Base-by-base conservation (phyloP, 2,888 invertebrate genomes). In the Lasioglossum lativentre region DNA sequence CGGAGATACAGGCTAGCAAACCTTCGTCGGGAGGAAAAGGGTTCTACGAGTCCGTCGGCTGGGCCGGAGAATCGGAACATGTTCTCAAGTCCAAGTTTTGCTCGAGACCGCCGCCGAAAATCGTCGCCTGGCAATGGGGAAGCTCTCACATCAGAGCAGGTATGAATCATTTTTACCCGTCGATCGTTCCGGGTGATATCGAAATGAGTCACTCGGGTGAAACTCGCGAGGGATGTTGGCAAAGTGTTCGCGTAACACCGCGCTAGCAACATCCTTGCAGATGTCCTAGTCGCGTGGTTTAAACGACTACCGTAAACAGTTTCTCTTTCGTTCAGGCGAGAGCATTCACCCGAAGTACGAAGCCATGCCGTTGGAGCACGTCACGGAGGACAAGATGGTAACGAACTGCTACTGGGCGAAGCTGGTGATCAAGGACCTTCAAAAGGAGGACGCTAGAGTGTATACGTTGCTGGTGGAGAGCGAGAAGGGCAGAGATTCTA, bases 121-220 rank as follows among this genome's bases (percentile, higher is more conserved):
- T 97, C 68, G 97, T 98, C 63, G 97, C 97, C 86, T 98, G 98
- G 98, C 97, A 98, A 91, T 98, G 98, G 98, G 98, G 98, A 82
- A 95, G 95, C 75, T 94, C 94, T 38, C 94, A 95, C 71, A 93
- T 95, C 76, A 90, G 94, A 87, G 94, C 95, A 76, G 95, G 95
- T 94, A 90, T 4, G 85, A 27, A 30, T 56, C 30, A 63, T 16
- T 63, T n/a, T n/a, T n/a, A n/a, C 23, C 56, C n/a, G n/a, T 56
- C n/a, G n/a, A n/a, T 34, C 0, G 34, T 34, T 2, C 34, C 63
- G 16, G 30, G 6, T 34, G 30, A 66, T 34, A 66, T 19, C 19
- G 34, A 59, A 66, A 34, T 66, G 66, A 66, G 3, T 66, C 66
- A 34, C 5, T 16, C 19, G 19, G 10, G 30, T 34, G 66, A 66